These are phyloP conservation scores for Trichonephila clavata DNA, from an alignment of 1,140 invertebrate genomes.

Conservation along the genomic window DNA sequence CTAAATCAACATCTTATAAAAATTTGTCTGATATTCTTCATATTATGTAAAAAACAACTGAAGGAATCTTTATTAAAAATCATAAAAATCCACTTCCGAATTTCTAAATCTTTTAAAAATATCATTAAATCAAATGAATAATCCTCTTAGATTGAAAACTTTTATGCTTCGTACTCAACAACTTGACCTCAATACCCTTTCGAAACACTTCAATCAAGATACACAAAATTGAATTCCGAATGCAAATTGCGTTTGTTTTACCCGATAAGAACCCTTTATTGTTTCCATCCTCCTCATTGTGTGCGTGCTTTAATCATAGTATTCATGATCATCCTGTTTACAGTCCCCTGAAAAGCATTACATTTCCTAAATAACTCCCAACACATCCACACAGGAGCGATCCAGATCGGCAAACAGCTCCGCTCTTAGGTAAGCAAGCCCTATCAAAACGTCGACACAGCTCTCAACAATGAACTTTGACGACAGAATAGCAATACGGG, in stretches of 20 bases:
- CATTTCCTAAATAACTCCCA: not conserved
- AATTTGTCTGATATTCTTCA: not conserved
- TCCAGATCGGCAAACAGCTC: not conserved
- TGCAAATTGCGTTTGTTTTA: not conserved
- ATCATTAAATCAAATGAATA: too few relatives aligned
- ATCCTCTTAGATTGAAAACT: not conserved
- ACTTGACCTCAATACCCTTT: not conserved
- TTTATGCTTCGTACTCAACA: not conserved
- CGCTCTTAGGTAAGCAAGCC: not conserved
- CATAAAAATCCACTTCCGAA: too few relatives aligned
- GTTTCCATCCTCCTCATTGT: not conserved
- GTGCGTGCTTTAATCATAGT: not conserved
- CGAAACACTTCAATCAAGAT: not conserved
- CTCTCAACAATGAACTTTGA: slow-evolving; percentile 23
- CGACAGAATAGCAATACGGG: slow-evolving; percentile 47
- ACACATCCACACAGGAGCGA: not conserved
- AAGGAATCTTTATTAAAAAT: too few relatives aligned
- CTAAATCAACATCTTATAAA: too few relatives aligned
- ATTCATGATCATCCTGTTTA: slow-evolving; percentile 14
- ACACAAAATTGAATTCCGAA: not conserved
- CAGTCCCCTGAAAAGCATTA: not conserved
- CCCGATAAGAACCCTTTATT: not conserved
- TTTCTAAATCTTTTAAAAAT: too few relatives aligned
- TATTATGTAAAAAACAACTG: not conserved
- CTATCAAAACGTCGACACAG: slow-evolving; percentile 11